Evolutionary conservation across 1,140 invertebrate species (phyloP), one percentile per base, ranked within the genome.

Genomic region (Trichonephila clavata): DNA sequence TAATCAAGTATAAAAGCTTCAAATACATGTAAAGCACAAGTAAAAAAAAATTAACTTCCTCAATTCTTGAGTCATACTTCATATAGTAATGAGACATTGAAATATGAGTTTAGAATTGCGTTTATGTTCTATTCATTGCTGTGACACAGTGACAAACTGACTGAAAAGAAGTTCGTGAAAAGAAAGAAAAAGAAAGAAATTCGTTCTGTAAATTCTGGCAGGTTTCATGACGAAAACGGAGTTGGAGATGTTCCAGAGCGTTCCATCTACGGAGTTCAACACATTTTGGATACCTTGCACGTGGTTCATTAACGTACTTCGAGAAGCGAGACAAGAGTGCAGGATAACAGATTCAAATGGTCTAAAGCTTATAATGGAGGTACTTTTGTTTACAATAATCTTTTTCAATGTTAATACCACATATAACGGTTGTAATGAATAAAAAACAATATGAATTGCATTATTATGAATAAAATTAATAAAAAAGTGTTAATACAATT

Each of bases 261-360:
- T 97, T 21, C 97, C 97, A 14, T 97, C 96, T 94, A 95, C 96
- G 18, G 97, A 97, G 94, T 97, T 97, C 95, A 97, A 97, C 94
- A 97, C 97, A 8, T 97, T 97, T 95, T 97, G 97, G 97, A 97
- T 97, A 81, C 97, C 97, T 1, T 97, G 97, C 94, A 97, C 97
- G 6, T 97, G 97, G 97, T 97, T 97, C 95, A 96, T 97, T 80
- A 96, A 96, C 94, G 95, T 97, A 60, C 95, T 97, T 4, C 96
- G 97, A 94, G 97, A 97, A 71, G 96, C 96, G 8, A 96, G 96
- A 81, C 95, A 95, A 32, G 96, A 95, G 90, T 96, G 96, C 88
- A 95, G 96, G 93, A 96, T 97, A 14, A 95, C 96, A n/a, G 97
- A 97, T 95, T 95, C 96, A 27, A 96, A 97, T 94, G 97, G 95